A percentile compares a stretch with the other conserved stretches of the same genome.
These are phyloP conservation scores for Xiphophorus maculatus DNA, from an alignment of 2,113 vertebrate species.

Conservation along the genomic window DNA sequence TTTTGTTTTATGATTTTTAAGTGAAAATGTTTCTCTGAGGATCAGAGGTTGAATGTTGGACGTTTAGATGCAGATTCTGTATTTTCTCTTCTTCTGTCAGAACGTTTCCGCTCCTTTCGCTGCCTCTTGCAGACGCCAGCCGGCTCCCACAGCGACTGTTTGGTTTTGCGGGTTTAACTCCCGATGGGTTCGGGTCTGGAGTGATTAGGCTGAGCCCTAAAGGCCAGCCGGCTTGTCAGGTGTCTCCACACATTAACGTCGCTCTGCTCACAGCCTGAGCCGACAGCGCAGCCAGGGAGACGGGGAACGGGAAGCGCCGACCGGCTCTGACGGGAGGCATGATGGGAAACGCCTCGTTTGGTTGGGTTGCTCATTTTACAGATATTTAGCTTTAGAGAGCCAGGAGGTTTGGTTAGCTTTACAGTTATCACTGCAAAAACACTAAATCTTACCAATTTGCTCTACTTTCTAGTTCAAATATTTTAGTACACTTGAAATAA, in stretches of 20 bases:
- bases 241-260: slow-evolving; percentile 75
- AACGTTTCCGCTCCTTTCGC: slow-evolving; percentile 20
- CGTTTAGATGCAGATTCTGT: background rate
- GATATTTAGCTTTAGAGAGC: background rate
- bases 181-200: slow-evolving; percentile 70
- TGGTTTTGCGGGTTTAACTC: slow-evolving; percentile 78
- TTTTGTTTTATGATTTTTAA: slow-evolving; percentile 10
- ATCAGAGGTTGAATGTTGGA: background rate
- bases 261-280: slow-evolving; percentile 68
- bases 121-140: slow-evolving; percentile 65
- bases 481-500: too few species aligned
- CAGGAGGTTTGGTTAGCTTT: too few species aligned
- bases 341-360: background rate
- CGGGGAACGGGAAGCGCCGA: slow-evolving; percentile 23
- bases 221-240: slow-evolving; percentile 75
- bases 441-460: too few species aligned
- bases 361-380: slow-evolving; percentile 17
- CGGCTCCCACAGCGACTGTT: slow-evolving; percentile 77
- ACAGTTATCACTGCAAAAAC: too few species aligned
- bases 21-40: background rate
- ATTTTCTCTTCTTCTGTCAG: slow-evolving; percentile 1
- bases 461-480: too few species aligned
- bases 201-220: slow-evolving; percentile 76
- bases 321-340: slow-evolving; percentile 18
- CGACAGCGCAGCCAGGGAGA: slow-evolving; percentile 66